Percentiles rank a stretch among this genome's conserved stretches.
phyloP scores from a whole-genome alignment of 2,113 vertebrate species.

The Dryoscopus gambensis region DNA sequence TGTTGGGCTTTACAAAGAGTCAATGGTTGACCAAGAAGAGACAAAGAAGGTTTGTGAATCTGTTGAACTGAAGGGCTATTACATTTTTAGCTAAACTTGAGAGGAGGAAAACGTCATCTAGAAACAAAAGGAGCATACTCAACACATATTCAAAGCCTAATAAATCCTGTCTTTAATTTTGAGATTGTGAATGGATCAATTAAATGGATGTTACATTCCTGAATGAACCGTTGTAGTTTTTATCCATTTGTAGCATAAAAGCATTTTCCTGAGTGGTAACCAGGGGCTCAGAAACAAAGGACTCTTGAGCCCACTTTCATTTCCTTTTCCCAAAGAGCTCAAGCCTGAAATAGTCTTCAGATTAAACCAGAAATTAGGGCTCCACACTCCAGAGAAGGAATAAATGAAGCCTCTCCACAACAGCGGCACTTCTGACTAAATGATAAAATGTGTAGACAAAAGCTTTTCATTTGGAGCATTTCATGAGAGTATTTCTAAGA shows the following conservation, averaged over 20 bases:
- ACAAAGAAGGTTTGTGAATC: slow-evolving; percentile 58
- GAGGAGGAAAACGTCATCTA: slow-evolving; percentile 7
- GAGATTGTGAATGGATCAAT: slow-evolving; percentile 40
- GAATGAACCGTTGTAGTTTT: slow-evolving; percentile 41
- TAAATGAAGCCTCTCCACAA: not conserved
- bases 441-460: not conserved
- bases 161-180: slow-evolving; percentile 45
- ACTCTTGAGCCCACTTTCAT: not conserved
- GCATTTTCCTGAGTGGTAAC: not conserved
- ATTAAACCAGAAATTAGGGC: not conserved
- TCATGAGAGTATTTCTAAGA: not conserved
- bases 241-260: slow-evolving; percentile 12
- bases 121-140: slow-evolving; percentile 44
- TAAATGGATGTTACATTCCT: slow-evolving; percentile 14
- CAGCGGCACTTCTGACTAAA: not conserved
- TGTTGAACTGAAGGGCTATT: slow-evolving; percentile 31
- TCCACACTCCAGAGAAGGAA: not conserved
- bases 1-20: slow-evolving; percentile 42
- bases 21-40: slow-evolving; percentile 13
- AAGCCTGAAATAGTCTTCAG: not conserved
- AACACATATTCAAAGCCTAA: slow-evolving; percentile 29
- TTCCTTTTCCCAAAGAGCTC: not conserved
- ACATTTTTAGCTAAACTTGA: slow-evolving; percentile 45
- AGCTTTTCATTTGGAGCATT: not conserved
- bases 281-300: not conserved